Evolutionary conservation across 2,888 invertebrate genomes (phyloP).

Genomic region (Oscheius sp.): DNA sequence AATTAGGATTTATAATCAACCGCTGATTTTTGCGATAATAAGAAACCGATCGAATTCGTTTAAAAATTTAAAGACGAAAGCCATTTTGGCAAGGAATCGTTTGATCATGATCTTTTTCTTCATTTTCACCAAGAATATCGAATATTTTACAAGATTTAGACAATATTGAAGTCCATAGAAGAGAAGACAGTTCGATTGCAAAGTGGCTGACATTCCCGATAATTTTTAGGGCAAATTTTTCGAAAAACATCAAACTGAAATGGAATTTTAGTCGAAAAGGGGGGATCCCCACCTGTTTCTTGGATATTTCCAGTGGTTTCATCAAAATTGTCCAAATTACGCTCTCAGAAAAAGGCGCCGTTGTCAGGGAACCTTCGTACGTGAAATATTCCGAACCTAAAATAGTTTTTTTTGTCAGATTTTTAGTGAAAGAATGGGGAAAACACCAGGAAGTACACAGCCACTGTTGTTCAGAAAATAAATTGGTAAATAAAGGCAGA

Average conservation of each 20-base stretch:
- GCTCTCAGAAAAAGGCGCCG: conserved; percentile 73
- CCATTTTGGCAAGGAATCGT: no score
- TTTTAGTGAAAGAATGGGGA: no score
- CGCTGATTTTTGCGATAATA: no score
- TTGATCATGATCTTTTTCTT: no score
- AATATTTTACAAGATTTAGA: not conserved
- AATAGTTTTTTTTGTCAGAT: no score
- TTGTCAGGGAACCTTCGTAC: conserved; percentile 74
- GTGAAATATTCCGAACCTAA: conserved; percentile 72
- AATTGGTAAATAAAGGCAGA: no score
- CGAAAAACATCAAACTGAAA: conserved; percentile 32
- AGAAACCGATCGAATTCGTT: no score
- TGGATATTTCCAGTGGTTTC: conserved; percentile 72
- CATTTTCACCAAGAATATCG: not conserved
- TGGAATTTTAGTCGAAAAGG: not conserved
- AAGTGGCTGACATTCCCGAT: conserved; percentile 21
- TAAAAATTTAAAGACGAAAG: no score
- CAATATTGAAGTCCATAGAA: conserved; percentile 14
- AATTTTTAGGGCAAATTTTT: conserved; percentile 13
- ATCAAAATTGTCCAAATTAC: conserved; percentile 74
- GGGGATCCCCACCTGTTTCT: conserved; percentile 48
- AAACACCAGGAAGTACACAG: no score
- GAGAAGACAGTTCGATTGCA: conserved; percentile 13
- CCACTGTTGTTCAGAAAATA: no score
- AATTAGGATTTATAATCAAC: no score